Base-by-base conservation (phyloP, 2,113 vertebrate species). In the Lycaon pictus region DNA sequence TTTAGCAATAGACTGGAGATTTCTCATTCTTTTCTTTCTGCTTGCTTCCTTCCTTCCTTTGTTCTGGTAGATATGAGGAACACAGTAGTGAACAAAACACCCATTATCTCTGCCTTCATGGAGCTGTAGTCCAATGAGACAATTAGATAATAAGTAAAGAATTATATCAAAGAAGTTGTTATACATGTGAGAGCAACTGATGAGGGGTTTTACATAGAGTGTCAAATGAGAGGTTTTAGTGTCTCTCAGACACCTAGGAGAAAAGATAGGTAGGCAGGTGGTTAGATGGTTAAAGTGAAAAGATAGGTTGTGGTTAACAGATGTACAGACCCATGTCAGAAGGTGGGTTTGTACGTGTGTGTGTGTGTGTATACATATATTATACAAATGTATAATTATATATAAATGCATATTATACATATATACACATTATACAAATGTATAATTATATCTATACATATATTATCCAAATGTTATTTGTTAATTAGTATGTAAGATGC, bases 131-230 rank as follows among this genome's bases (percentile, higher is more conserved):
- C 25, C 51, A 90, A 65, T 53, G 43, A 71, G 11, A 81, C 4
- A 95, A 88, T 67, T 65, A 58, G 13, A 74, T 56, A 82, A 63
- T 53, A 85, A 83, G 37, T 27, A 95, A 96, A 85, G 35, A 79
- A 62, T 56, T 85, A 32, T 25, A 81, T 11, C 67, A 90, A 63
- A 51, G 69, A 93, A 91, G 27, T 8, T 91, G 35, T 74, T 60
- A 58, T 15, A 92, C 86, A 86, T 71, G 81, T 7, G 4, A 96
- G 51, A 81, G 1, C 16, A 58, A 71, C n/a, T 81, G 72, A 63
- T 23, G 22, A 51, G 10, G 29, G 22, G 48, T 60, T 48, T 90
- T 29, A 37, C 55, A 17, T 77, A 63, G n/a, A 13, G 16, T 7
- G 15, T 93, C 29, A 84, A 81, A 43, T 15, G 23, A 25, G 51